Evolutionary conservation across 2,888 invertebrate genomes (phyloP).

Genomic region (Teleogryllus oceanicus): DNA sequence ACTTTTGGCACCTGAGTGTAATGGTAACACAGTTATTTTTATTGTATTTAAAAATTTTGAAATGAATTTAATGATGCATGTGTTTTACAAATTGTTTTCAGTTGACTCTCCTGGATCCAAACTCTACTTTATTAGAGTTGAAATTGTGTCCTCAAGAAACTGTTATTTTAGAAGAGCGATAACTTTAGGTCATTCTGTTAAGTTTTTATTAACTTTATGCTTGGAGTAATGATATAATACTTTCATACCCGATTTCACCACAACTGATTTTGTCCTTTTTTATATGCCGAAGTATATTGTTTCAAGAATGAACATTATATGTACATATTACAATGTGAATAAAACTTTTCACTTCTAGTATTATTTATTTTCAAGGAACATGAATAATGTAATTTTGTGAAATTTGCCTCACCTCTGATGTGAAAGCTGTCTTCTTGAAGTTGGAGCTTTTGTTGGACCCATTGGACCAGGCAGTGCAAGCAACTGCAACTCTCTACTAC

Average conservation of each 20-base stretch:
- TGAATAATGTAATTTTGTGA: no score
- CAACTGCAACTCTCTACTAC: no score
- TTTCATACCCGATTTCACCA: slow-evolving; percentile 2
- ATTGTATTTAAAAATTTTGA: no score
- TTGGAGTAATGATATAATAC: slow-evolving; percentile 2
- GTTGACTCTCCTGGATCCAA: slow-evolving; percentile 74
- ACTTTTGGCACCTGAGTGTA: no score
- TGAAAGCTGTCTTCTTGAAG: no score
- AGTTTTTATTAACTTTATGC: background rate
- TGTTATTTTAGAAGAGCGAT: slow-evolving; percentile 90
- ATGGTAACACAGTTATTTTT: no score
- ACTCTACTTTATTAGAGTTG: slow-evolving; percentile 72
- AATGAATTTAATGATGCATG: background rate
- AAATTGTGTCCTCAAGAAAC: slow-evolving; percentile 93
- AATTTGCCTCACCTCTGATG: no score
- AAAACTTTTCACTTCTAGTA: slow-evolving; percentile 31
- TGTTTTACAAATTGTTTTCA: slow-evolving; percentile 48
- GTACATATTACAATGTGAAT: slow-evolving; percentile 31
- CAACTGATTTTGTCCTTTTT: background rate
- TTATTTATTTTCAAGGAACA: slow-evolving; percentile 12
- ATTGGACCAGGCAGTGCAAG: no score
- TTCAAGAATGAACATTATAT: slow-evolving; percentile 24
- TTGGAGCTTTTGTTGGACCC: no score
- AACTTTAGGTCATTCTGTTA: slow-evolving; percentile 46
- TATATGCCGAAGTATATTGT: slow-evolving; percentile 18